Percentiles rank a stretch among this genome's conserved stretches.
Conservation (phyloP, 2,797 vertebrate genomes). For the Sebastes nivosus region DNA sequence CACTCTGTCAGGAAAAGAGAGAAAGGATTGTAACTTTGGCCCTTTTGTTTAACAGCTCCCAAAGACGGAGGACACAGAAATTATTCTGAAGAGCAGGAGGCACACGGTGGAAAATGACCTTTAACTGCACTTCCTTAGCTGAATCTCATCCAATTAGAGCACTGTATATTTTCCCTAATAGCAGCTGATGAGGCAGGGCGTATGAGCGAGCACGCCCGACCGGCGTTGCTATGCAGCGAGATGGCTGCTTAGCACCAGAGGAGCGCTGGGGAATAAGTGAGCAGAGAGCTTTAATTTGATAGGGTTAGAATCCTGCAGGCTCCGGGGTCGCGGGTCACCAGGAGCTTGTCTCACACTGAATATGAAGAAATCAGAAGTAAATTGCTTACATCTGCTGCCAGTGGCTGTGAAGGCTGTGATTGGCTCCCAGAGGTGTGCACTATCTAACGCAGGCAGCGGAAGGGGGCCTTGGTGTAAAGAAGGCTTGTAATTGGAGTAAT, state of each 20-base stretch:
- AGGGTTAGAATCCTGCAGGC: conserved; percentile 99
- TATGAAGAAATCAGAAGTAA: conserved; percentile 99
- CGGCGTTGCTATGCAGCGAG: conserved; percentile 98
- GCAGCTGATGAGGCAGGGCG: conserved; percentile 96
- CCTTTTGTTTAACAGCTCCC: conserved; percentile 93
- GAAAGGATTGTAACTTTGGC: conserved; percentile 85
- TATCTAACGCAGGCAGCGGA: conserved; percentile 91
- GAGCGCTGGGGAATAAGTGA: conserved; percentile 99
- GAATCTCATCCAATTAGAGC: conserved; percentile 99
- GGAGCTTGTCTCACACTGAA: conserved; percentile 97
- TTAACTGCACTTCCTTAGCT: conserved; percentile 98
- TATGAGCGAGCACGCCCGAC: conserved; percentile 96
- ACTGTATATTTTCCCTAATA: conserved; percentile 99
- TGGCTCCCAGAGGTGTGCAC: conserved; percentile 93
- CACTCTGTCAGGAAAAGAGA: conserved; percentile 74
- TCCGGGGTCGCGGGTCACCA: conserved; percentile 93
- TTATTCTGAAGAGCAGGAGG: conserved; percentile 92
- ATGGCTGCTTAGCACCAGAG: conserved; percentile 95
- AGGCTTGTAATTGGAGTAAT: conserved; percentile 99
- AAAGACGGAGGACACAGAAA: conserved; percentile 85
- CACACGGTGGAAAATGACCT: conserved; percentile 97
- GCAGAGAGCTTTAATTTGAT: conserved; percentile 99
- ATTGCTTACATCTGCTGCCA: conserved; percentile 99
- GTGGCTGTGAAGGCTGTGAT: conserved; percentile 94
- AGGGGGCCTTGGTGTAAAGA: conserved; percentile 90